Evolutionary conservation across 2,797 vertebrate genomes (phyloP).

Genomic region (Champsocephalus esox): DNA sequence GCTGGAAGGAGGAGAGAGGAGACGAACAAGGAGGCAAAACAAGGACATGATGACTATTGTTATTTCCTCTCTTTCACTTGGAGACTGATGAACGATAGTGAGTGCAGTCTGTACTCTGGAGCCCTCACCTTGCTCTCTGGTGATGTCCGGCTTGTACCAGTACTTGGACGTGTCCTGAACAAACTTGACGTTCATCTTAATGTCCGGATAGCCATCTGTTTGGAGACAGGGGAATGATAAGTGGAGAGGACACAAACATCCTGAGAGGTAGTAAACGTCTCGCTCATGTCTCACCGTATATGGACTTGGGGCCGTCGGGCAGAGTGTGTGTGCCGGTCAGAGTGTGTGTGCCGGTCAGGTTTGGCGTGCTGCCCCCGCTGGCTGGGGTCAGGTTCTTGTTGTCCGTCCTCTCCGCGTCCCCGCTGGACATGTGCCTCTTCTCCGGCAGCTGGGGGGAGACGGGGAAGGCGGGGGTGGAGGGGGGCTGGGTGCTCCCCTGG

Average conservation of each 20-base stretch:
- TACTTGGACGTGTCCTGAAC: constrained; percentile 98
- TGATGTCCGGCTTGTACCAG: constrained; percentile 99
- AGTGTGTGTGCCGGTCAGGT: constrained; percentile 86
- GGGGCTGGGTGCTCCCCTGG: constrained; percentile 88
- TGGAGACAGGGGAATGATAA: constrained; percentile 16
- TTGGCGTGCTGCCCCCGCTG: constrained; percentile 83
- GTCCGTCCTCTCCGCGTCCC: constrained; percentile 89
- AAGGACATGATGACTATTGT: not conserved
- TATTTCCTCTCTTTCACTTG: not conserved
- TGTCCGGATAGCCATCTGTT: constrained; percentile 93
- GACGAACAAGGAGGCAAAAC: not conserved
- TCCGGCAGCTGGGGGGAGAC: constrained; percentile 91
- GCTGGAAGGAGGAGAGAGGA: constrained; percentile 78
- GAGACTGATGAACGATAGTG: not conserved
- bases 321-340: constrained; percentile 87
- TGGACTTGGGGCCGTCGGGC: constrained; percentile 91
- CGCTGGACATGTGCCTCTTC: constrained; percentile 90
- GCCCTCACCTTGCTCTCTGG: constrained; percentile 93
- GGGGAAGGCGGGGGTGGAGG: constrained; percentile 89
- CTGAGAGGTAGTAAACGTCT: not conserved
- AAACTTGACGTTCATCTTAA: constrained; percentile 96
- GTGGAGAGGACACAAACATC: not conserved
- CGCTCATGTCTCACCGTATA: constrained; percentile 87
- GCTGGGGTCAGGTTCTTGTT: constrained; percentile 85
- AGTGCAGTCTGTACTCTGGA: not conserved